Base-by-base conservation (phyloP, 2,797 vertebrate genomes). In the Stomatorhinus walkeri region DNA sequence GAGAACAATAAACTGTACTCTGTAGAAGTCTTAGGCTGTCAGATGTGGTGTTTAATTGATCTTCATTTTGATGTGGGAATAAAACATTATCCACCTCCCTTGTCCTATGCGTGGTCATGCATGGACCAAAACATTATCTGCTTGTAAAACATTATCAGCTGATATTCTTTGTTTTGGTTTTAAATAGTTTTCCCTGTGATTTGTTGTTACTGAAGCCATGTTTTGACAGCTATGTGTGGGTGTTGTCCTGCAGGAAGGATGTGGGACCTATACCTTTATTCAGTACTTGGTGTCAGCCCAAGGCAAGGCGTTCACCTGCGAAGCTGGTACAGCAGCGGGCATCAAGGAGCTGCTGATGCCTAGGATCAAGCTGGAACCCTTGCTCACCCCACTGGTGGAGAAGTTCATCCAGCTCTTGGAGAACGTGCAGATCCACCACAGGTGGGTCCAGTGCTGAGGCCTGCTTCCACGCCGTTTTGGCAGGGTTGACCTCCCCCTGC, bases 191-290 rank as follows among this genome's bases (percentile, higher is more conserved):
- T 28, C n/a, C 16, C 79, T 51, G 1, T 1, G 3, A 28, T 12
- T 51, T 85, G 81, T 14, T 4, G n/a, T 22, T 19, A n/a, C 16
- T 8, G 51, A 28, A 16, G 28, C 2, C 16, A 6, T 56, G 85
- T 24, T 1, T 28, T 85, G 4, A 85, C 24, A 40, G 28, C 22
- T 85, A n/a, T 61, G 40, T 48, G 10, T 88, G 7, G 81, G 52
- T 36, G 8, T 87, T 14, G 86, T 46, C 49, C 89, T 81, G 59
- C 91, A 98, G 98, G 97, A 97, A 85, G 96, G 96, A 22, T 96
- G 94, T 54, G 94, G 97, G 49, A 96, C 95, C 92, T 97, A 97
- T 93, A 97, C 96, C 0, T 96, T 98, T 94, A 97, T 98, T 90
- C 96, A 97, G 0, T 98, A 98, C 49, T 85, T 95, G n/a, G 96